A percentile compares a stretch with the other conserved stretches of the same genome.
Evolutionary conservation across 2,888 invertebrate genomes (phyloP).

Genomic region (Sthenelais limicola): DNA sequence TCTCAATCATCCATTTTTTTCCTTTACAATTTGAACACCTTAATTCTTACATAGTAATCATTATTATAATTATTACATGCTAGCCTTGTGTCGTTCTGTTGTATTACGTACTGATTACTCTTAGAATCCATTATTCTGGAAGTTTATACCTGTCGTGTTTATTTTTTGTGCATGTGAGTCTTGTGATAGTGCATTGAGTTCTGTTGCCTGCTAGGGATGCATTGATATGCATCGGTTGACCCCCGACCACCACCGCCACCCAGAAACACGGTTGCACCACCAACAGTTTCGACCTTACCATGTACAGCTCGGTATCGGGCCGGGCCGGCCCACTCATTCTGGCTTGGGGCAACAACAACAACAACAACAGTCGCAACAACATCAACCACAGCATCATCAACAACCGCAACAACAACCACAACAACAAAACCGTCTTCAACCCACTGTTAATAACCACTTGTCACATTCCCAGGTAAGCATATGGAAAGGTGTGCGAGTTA

Average conservation of each 20-base stretch:
- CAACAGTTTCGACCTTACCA: slow-evolving; percentile 36
- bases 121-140: too few species aligned
- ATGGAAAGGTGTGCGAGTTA: too few species aligned
- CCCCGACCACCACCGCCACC: slow-evolving; percentile 26
- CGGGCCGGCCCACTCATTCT: slow-evolving; percentile 17
- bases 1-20: too few species aligned
- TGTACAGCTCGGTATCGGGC: slow-evolving; percentile 9
- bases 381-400: slow-evolving; percentile 26
- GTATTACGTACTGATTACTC: too few species aligned
- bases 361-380: slow-evolving; percentile 33
- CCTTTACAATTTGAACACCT: too few species aligned
- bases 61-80: too few species aligned
- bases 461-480: slow-evolving; percentile 31
- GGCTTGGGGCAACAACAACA: slow-evolving; percentile 24
- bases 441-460: slow-evolving; percentile 28
- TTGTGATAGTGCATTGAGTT: slow-evolving; percentile 9
- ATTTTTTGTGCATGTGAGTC: too few species aligned
- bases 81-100: too few species aligned
- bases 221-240: slow-evolving; percentile 29
- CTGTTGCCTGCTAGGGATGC: slow-evolving; percentile 35
- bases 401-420: slow-evolving; percentile 21
- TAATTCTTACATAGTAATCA: too few species aligned
- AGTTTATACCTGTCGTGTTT: too few species aligned
- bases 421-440: slow-evolving; percentile 18
- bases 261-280: slow-evolving; percentile 37